Evolutionary conservation across 1,140 invertebrate species (phyloP), one percentile per base, ranked within the genome.

Genomic region (Trichonephila inaurata): DNA sequence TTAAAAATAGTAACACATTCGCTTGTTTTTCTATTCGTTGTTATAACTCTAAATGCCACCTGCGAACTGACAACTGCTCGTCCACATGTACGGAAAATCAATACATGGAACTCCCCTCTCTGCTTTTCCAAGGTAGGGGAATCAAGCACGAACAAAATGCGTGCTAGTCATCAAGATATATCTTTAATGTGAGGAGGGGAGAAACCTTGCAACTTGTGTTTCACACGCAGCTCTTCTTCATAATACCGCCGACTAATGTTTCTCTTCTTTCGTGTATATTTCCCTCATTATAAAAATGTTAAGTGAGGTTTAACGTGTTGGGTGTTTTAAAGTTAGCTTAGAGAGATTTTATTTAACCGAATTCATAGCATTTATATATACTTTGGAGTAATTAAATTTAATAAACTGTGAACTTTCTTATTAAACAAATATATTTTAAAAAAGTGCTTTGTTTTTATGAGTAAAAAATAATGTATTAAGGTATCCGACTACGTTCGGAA

Each of bases 141-240:
- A 77, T 77, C 72, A 77, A 24, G 72, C 72, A 77, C 72, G 72
- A 33, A 77, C 72, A 77, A 77, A 77, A 77, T 77, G 72, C 72
- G 72, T 77, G 72, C 24, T 18, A 33, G 24, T 77, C 72, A 28
- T 77, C 33, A 77, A 40, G 72, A 33, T 40, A 28, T 77, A 77
- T 40, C 72, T 77, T 77, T 16, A 66, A 66, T 88, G 86, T 58
- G 60, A n/a, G 4, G 51, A 85, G 40, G 51, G 86, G 86, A 19
- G 61, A 60, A 87, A 14, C 61, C 77, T 33, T 33, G 21, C 19
- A 89, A 89, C 87, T 8, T 66, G 64, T 40, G n/a, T 89, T 89
- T 89, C 88, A 72, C 88, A 89, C 88, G 88, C 88, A 89, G 66
- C 44, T 58, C 64, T 24, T 85, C 83, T 77, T 77, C 28, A 18